Evolutionary conservation across 2,113 vertebrate species (phyloP), one percentile per base, ranked within the genome.

Genomic region (Pygathrix nemaeus): DNA sequence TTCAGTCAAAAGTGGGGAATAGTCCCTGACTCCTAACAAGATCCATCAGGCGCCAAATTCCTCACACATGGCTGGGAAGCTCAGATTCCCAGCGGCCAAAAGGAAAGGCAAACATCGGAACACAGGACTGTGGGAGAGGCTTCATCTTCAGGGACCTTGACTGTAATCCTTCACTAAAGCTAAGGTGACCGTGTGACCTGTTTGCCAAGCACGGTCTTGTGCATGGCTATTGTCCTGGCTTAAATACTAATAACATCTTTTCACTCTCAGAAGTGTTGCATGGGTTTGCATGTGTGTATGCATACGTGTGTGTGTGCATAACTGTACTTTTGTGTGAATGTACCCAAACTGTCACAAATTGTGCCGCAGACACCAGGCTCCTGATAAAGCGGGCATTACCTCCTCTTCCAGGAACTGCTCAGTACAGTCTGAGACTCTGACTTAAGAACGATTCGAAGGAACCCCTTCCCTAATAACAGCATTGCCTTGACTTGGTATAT

Each of bases 401-500:
- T 50, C 30, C 79, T 23, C 59, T 86, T 75, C 57, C 88, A 86
- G 48, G 32, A 75, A 68, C 20, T 30, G 1, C 25, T 79, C 40
- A n/a, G 27, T 17, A 45, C 40, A 92, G 0, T 48, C n/a, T 90
- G 55, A 96, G 55, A 81, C 64, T 88, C 27, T 23, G 32, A 11
- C 38, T 92, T 23, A 43, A 92, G 57, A 75, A 76, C 6, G 21
- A 85, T 35, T 96, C 80, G 43, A 64, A 90, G 68, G 73, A 92
- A 93, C 18, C 64, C 38, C 88, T 94, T 94, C 52, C 87, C 84
- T 80, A 92, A 30, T 30, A 92, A 78, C 70, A 57, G 70, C 94
- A 96, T n/a, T 57, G 59, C 85, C 87, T 84, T 72, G 50, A 21
- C 78, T 92, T 96, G 88, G 75, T 88, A 30, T 73, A 45, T 82